Base-by-base conservation (phyloP, 2,888 invertebrate genomes). In the Melanargia galathea region DNA sequence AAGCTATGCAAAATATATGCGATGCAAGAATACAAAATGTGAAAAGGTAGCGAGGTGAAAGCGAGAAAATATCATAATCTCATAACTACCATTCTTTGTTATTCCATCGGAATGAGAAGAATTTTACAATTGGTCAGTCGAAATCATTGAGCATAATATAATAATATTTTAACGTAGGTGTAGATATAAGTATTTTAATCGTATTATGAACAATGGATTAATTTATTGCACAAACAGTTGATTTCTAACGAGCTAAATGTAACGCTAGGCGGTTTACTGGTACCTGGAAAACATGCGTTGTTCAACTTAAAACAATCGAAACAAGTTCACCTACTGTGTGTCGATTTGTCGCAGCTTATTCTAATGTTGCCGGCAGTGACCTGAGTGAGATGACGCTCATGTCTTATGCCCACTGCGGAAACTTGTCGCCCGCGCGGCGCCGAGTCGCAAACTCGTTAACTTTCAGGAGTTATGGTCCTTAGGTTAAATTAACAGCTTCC, bases 41-140 rank as follows among this genome's bases (percentile, higher is more conserved):
- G 5, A 48, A 43, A 43, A 55, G 26, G 40, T 40, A 40, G 40
- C 40, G 38, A 38, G 40, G 16, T 38, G 22, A 40, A 40, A 40
- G 26, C 24, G 24, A 24, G 8, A 40, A 43, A 54, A 22, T 33
- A 43, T 26, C 26, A 7, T 43, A 55, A 26, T 43, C 26, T 26
- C 40, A 11, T 22, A 43, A 8, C 22, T 43, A 35, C 35, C 48
- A 58, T 26, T 20, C 18, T 55, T 58, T 33, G 33, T 33, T 58
- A 51, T 54, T 59, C 75, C 75, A 78, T 75, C 69, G 69, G 68
- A 72, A 71, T 70, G 71, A 67, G 71, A 71, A 70, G 83, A 74
- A 70, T 84, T 81, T 84, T 85, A 86, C 79, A 89, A 84, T 89
- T 89, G 89, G 89, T 90, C 90, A 89, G 90, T 90, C 89, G 86